These are phyloP conservation scores for Ephydatia muelleri DNA, from an alignment of 37 sponge, comb jelly and placozoan species.

Conservation along the genomic window DNA sequence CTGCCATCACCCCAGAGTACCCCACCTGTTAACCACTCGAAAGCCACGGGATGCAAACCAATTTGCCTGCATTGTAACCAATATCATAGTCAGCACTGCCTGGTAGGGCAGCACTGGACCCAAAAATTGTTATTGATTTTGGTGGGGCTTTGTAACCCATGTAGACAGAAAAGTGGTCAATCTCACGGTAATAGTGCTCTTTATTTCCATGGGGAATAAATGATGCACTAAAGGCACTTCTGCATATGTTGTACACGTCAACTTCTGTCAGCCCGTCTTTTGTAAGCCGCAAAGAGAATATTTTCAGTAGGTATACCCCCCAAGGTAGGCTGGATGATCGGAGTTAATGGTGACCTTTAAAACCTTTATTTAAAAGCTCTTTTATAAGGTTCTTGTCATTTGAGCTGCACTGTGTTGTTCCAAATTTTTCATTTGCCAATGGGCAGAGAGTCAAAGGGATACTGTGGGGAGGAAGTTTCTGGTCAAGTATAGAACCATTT, in stretches of 20 bases:
- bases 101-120: slow-evolving; percentile 42
- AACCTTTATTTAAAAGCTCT: slow-evolving; percentile 53
- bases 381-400: slow-evolving; percentile 27
- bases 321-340: slow-evolving; percentile 86
- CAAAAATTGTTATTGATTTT: slow-evolving; percentile 63
- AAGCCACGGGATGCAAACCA: slow-evolving; percentile 66
- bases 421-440: slow-evolving; percentile 62
- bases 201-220: slow-evolving; percentile 57
- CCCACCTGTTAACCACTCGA: slow-evolving; percentile 69
- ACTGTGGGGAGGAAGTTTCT: slow-evolving; percentile 25
- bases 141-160: slow-evolving; percentile 64
- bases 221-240: slow-evolving; percentile 60
- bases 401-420: slow-evolving; percentile 45
- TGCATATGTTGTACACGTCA: slow-evolving; percentile 64
- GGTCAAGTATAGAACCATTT: slow-evolving; percentile 21
- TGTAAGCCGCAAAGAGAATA: no score
- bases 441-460: slow-evolving; percentile 78
- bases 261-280: slow-evolving; percentile 28
- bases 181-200: slow-evolving; percentile 30
- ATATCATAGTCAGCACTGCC: slow-evolving; percentile 53
- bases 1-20: slow-evolving; percentile 79
- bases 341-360: slow-evolving; percentile 72
- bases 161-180: slow-evolving; percentile 41
- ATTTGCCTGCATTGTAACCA: slow-evolving; percentile 30
- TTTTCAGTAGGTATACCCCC: no score